These are phyloP conservation scores for Trissonchulus latispiculum DNA, from an alignment of 2,888 invertebrate species.

Conservation along the genomic window DNA sequence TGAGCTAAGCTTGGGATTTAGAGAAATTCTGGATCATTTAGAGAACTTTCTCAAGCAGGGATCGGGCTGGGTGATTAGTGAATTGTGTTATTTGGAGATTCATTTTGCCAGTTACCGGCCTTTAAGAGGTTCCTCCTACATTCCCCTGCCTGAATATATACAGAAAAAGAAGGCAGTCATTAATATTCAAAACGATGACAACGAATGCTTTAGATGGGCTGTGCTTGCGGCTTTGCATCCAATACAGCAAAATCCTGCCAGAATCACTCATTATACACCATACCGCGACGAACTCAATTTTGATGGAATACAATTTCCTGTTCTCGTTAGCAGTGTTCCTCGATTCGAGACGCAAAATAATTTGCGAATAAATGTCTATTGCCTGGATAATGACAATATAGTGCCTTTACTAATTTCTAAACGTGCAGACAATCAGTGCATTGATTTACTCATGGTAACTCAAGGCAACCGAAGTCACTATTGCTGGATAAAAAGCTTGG, in stretches of 20 bases:
- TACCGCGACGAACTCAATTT: not conserved
- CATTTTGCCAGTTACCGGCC: too few relatives aligned
- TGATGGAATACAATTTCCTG: not conserved
- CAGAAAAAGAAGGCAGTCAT: too few relatives aligned
- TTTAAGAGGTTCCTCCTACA: not conserved
- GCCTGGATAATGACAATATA: too few relatives aligned
- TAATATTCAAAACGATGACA: too few relatives aligned
- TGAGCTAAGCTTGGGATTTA: too few relatives aligned
- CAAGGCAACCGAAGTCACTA: too few relatives aligned
- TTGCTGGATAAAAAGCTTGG: too few relatives aligned
- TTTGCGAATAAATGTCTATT: too few relatives aligned
- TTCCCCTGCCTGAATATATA: not conserved
- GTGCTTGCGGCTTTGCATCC: conserved; percentile 2
- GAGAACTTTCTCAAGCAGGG: not conserved
- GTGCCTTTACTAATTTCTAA: too few relatives aligned
- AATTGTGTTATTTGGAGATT: not conserved
- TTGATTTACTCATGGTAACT: too few relatives aligned
- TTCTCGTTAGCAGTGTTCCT: not conserved
- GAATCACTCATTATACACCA: conserved; percentile 3
- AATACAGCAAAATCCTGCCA: not conserved
- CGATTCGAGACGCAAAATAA: conserved; percentile 9
- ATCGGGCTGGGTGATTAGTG: conserved; percentile 3
- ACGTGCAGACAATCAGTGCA: too few relatives aligned
- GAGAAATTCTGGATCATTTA: not conserved
- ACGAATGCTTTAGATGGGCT: too few relatives aligned